Base-by-base conservation (phyloP, 2,113 vertebrate species). In the Rattus rattus region DNA sequence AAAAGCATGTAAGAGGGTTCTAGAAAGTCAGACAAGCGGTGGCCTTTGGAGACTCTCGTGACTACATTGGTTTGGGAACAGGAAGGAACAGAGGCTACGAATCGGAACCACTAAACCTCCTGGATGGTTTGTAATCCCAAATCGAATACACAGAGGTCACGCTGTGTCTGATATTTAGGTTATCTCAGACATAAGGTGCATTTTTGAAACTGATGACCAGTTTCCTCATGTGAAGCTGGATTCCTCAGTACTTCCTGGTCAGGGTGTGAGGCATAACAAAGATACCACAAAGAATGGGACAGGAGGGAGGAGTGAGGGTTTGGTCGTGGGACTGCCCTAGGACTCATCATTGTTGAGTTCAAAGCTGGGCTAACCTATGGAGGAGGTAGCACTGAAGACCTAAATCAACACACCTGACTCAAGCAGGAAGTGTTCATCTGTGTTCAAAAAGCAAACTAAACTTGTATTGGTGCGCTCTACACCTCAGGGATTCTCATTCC, bases 221-320 rank as follows among this genome's bases (percentile, higher is more conserved):
- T 75, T 98, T 97, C 96, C 88, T 92, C 81, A 59, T 97, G 54
- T 33, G 7, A 0, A 0, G 13, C 43, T 93, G 69, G 84, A 93
- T 90, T 94, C 73, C 49, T 97, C 67, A 20, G 0, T 67, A 81
- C 77, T 97, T 97, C 94, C 96, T 93, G 85, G 63, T 96, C 36
- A 80, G 65, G 65, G 10, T 85, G 13, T 1, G 17, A 47, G 56
- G 67, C 33, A 47, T 63, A 72, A 33, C 47, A 3, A 8, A 13
- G 6, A 26, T 52, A 43, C 39, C 28, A 13, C 30, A 73, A 33
- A 87, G 30, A 33, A 85, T 9, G 24, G 5, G 36, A 5, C 7
- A 39, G 69, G 59, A 81, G 77, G 12, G 49, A 95, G 54, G 24
- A 73, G 30, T 24, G 26, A 1, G 36, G 65, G 47, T 16, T 14